These are phyloP conservation scores for Oscheius sp. DNA, from an alignment of 2,888 invertebrate species.

Conservation along the genomic window DNA sequence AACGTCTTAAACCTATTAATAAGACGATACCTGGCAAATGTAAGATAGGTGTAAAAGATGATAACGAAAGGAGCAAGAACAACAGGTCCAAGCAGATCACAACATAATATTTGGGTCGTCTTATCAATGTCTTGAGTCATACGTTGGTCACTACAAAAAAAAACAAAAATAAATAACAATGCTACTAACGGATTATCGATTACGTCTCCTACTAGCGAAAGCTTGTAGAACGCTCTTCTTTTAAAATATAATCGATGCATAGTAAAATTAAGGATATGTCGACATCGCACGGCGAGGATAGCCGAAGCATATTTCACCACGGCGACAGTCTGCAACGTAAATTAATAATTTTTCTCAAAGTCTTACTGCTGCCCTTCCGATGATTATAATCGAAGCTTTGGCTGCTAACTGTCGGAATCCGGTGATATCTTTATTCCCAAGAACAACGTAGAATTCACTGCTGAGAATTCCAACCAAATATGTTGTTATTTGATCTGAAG, in stretches of 20 bases:
- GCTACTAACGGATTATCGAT: slow-evolving; percentile 75
- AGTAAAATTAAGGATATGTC: slow-evolving; percentile 72
- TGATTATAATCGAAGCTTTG: slow-evolving; percentile 70
- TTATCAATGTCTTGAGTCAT: slow-evolving; percentile 75
- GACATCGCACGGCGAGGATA: slow-evolving; percentile 74
- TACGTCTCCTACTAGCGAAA: slow-evolving; percentile 72
- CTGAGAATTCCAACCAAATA: slow-evolving; percentile 75
- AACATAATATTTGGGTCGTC: slow-evolving; percentile 72
- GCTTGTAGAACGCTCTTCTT: slow-evolving; percentile 73
- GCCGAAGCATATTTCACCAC: slow-evolving; percentile 72
- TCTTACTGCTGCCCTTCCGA: slow-evolving; percentile 64
- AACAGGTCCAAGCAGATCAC: slow-evolving; percentile 72
- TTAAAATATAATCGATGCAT: slow-evolving; percentile 74
- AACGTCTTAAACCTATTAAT: no score
- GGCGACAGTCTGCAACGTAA: slow-evolving; percentile 71
- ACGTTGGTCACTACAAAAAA: slow-evolving; percentile 73
- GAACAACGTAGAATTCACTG: slow-evolving; percentile 74
- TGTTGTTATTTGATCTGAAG: slow-evolving; percentile 74
- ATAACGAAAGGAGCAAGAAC: slow-evolving; percentile 74
- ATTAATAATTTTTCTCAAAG: slow-evolving; percentile 36
- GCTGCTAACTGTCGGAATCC: slow-evolving; percentile 70
- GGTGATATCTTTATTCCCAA: slow-evolving; percentile 71
- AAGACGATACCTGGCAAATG: slow-evolving; percentile 71
- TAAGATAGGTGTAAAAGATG: slow-evolving; percentile 75
- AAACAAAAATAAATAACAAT: slow-evolving; percentile 25